Percentiles rank a stretch among this genome's conserved stretches.
phyloP scores from a whole-genome alignment of 1,140 invertebrate species.

The Solenopsis fugax region DNA sequence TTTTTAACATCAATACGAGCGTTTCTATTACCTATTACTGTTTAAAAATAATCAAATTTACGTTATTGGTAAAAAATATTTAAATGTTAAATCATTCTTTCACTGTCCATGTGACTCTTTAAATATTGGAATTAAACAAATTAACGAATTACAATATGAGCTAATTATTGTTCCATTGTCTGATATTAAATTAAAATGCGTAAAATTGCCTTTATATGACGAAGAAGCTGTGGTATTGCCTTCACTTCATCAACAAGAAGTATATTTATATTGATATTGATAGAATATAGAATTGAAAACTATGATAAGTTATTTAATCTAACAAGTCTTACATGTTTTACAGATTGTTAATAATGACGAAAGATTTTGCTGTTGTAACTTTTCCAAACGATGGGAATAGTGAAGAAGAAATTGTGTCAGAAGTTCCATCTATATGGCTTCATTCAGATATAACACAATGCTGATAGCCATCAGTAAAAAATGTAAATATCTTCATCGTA shows the following conservation, averaged over 20 bases:
- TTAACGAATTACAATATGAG: slow-evolving; percentile 21
- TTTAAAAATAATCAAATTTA: slow-evolving; percentile 34
- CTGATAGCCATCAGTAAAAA: slow-evolving; percentile 22
- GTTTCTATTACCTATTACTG: no score
- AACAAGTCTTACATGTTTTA: background rate
- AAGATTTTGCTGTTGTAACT: slow-evolving; percentile 8
- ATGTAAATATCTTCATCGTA: background rate
- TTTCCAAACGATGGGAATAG: slow-evolving; percentile 9
- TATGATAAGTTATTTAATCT: slow-evolving; percentile 18
- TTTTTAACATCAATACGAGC: no score
- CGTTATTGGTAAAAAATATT: slow-evolving; percentile 19
- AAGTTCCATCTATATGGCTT: slow-evolving; percentile 27
- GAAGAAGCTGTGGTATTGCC: slow-evolving; percentile 28
- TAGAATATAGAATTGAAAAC: slow-evolving; percentile 1
- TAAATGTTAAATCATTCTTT: slow-evolving; percentile 14
- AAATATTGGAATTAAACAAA: slow-evolving; percentile 36
- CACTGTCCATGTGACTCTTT: background rate
- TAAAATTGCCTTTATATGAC: slow-evolving; percentile 11
- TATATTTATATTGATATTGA: slow-evolving; percentile 6
- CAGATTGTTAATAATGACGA: slow-evolving; percentile 10
- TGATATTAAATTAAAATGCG: slow-evolving; percentile 22
- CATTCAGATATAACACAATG: background rate
- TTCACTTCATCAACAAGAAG: slow-evolving; percentile 25
- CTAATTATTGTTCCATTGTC: slow-evolving; percentile 3
- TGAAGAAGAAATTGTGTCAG: slow-evolving; percentile 24